Percentiles rank a stretch among this genome's conserved stretches.
Evolutionary conservation across 2,797 vertebrate species (phyloP).

Genomic region (Bovichtus diacanthus): DNA sequence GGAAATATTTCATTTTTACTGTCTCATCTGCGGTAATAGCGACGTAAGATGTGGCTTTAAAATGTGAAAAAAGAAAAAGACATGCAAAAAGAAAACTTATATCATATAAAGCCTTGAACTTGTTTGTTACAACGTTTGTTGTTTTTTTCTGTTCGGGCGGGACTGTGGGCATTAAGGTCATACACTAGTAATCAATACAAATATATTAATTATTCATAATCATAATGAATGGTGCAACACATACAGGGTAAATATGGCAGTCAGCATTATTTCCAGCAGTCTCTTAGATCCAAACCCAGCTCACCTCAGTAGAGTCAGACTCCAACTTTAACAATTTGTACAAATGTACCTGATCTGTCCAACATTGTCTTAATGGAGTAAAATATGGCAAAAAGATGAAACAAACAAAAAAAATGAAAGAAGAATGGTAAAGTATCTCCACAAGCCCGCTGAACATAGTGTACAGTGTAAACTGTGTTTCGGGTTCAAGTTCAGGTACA

Average conservation of each 20-base stretch:
- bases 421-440: not conserved
- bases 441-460: too few species aligned
- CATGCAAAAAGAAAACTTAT: conserved; percentile 6
- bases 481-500: not conserved
- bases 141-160: not conserved
- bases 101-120: not conserved
- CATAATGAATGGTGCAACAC: conserved; percentile 30
- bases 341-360: not conserved
- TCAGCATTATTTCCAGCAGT: too few species aligned
- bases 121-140: conserved; percentile 7
- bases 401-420: too few species aligned
- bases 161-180: conserved; percentile 13
- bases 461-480: not conserved
- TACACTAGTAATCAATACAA: conserved; percentile 19
- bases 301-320: too few species aligned
- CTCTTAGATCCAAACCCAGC: too few species aligned
- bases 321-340: not conserved
- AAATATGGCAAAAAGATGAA: not conserved
- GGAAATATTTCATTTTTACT: not conserved
- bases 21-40: not conserved
- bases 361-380: not conserved
- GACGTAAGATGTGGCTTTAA: conserved; percentile 12
- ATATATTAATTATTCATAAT: conserved; percentile 32
- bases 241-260: conserved; percentile 9
- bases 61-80: conserved; percentile 22